Conservation (phyloP, 2,113 vertebrate genomes). For the Synodontis membranacea region DNA sequence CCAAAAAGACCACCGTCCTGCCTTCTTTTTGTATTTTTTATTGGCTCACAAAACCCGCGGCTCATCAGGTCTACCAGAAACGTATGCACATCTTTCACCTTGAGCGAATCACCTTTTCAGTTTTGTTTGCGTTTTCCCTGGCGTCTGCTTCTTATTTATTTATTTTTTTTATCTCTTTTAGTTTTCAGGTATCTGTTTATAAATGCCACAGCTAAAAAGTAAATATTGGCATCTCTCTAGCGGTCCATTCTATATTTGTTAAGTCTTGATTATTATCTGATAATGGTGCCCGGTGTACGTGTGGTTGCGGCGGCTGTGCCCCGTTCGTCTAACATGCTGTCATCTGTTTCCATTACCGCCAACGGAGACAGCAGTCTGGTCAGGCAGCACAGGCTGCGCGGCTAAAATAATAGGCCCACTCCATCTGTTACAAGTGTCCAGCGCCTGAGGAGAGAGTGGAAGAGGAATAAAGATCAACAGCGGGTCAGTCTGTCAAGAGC, state of each 20-base stretch:
- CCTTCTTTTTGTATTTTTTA: neutral
- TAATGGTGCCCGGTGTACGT: constrained; percentile 44
- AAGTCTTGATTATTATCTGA: constrained; percentile 25
- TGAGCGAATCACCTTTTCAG: neutral
- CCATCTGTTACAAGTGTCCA: constrained; percentile 62
- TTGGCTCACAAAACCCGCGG: neutral
- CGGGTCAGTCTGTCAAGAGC: constrained; percentile 38
- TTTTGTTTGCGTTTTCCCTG: neutral
- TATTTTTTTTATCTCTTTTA: neutral
- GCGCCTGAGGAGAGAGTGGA: constrained; percentile 34
- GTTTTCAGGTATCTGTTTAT: neutral
- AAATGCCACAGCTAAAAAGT: neutral
- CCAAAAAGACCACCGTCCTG: neutral
- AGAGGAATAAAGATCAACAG: constrained; percentile 39
- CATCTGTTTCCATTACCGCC: constrained; percentile 65
- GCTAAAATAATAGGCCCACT: constrained; percentile 57
- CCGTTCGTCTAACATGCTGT: constrained; percentile 58
- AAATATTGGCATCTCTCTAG: neutral
- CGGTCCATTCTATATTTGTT: neutral
- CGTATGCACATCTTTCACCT: neutral
- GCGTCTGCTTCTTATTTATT: too few relatives aligned
- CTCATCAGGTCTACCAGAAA: neutral
- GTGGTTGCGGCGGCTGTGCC: constrained; percentile 51
- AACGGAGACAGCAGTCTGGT: constrained; percentile 47
- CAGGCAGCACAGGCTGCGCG: constrained; percentile 52